These are phyloP conservation scores for Daboia siamensis DNA, from an alignment of 2,113 vertebrate genomes.

Conservation along the genomic window DNA sequence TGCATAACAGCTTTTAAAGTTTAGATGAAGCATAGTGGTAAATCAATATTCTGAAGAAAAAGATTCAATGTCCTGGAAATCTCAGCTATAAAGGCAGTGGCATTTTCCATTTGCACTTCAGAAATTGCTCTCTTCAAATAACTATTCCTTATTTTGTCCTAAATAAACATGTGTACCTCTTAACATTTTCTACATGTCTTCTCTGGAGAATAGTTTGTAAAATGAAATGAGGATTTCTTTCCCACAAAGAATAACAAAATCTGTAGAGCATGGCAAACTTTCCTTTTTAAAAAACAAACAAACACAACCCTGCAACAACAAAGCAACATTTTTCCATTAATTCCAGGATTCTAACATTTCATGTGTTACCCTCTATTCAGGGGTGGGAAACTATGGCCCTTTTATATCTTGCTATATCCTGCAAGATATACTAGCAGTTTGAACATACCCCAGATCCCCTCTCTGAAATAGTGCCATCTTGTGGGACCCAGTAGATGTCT, in stretches of 20 bases:
- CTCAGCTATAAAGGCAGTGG: neutral
- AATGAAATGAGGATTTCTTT: neutral
- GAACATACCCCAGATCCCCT: neutral
- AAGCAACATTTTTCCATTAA: neutral
- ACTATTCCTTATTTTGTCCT: neutral
- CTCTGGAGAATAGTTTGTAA: neutral
- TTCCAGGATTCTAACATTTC: neutral
- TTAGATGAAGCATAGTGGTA: neutral
- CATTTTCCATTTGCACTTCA: neutral
- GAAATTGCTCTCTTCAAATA: too few species aligned
- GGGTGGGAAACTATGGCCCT: neutral
- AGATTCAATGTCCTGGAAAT: accelerated
- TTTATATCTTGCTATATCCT: neutral
- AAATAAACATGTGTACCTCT: neutral
- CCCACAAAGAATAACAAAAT: neutral
- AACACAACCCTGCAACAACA: neutral
- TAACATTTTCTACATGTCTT: neutral
- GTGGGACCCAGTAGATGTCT: neutral
- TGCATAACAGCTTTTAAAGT: neutral
- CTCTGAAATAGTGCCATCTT: neutral
- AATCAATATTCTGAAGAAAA: neutral
- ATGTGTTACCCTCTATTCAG: neutral
- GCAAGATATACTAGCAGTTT: neutral
- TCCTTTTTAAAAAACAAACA: neutral
- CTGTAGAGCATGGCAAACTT: neutral